Evolutionary conservation across 2,797 vertebrate genomes (phyloP).

Genomic region (Orestias chungarensis): DNA sequence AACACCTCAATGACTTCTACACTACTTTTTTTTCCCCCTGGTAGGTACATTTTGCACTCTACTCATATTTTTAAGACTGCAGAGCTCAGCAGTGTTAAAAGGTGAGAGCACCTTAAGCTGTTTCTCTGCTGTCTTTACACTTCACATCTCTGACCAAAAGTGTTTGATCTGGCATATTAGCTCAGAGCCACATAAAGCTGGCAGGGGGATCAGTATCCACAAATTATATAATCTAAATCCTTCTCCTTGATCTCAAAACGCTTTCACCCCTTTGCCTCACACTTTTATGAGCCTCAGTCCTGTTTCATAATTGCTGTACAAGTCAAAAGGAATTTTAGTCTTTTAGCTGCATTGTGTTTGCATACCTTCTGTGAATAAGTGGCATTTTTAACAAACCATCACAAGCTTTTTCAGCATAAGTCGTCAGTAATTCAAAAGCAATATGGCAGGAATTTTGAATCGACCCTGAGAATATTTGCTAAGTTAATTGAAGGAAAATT

Average conservation of each 20-base stretch:
- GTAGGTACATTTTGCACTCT: not conserved
- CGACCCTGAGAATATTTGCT: conserved; percentile 38
- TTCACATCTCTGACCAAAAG: conserved; percentile 24
- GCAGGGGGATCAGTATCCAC: conserved; percentile 21
- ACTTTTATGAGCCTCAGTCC: not conserved
- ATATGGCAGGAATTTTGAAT: conserved; percentile 21
- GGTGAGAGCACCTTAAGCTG: conserved; percentile 22
- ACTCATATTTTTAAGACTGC: conserved; percentile 21
- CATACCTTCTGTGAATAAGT: conserved; percentile 8
- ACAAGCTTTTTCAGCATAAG: conserved; percentile 15
- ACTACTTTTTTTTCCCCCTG: not conserved
- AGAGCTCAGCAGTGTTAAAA: conserved; percentile 17
- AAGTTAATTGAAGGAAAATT: conserved; percentile 31
- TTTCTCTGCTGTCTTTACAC: conserved; percentile 27
- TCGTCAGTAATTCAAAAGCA: conserved; percentile 28
- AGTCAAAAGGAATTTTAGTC: not conserved
- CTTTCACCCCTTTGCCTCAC: not conserved
- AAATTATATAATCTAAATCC: conserved; percentile 28
- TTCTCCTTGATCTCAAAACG: conserved; percentile 22
- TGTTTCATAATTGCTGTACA: not conserved
- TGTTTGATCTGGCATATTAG: conserved; percentile 41
- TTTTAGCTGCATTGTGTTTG: not conserved
- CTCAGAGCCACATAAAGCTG: conserved; percentile 12
- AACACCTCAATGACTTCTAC: not conserved
- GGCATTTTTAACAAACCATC: conserved; percentile 17